Evolutionary conservation across 1,140 invertebrate genomes (phyloP).

Genomic region (Nebria ingens): DNA sequence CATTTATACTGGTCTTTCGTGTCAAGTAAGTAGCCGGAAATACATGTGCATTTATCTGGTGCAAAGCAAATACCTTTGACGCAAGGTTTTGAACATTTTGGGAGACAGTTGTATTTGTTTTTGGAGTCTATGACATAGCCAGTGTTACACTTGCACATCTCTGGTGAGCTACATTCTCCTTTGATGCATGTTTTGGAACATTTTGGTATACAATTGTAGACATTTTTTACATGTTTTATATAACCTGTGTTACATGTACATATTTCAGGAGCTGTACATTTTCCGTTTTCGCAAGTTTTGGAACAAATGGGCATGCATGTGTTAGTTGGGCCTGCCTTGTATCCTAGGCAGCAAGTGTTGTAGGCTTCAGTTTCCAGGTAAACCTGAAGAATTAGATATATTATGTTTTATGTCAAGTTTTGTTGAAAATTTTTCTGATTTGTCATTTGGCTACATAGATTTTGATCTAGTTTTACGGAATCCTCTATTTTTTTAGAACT

Average conservation of each 20-base stretch:
- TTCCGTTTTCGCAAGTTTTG: slow-evolving; percentile 33
- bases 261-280: slow-evolving; percentile 32
- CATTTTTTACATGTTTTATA: slow-evolving; percentile 21
- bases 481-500: neutral
- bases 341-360: slow-evolving; percentile 21
- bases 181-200: slow-evolving; percentile 34
- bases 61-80: slow-evolving; percentile 35
- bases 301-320: slow-evolving; percentile 25
- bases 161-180: slow-evolving; percentile 32
- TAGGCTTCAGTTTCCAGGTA: neutral
- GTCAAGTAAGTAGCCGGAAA: slow-evolving; percentile 29
- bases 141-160: slow-evolving; percentile 36
- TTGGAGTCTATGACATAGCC: slow-evolving; percentile 31
- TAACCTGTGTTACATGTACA: slow-evolving; percentile 40
- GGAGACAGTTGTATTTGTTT: slow-evolving; percentile 30
- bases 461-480: neutral
- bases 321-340: slow-evolving; percentile 14
- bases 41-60: slow-evolving; percentile 34
- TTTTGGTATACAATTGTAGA: slow-evolving; percentile 27
- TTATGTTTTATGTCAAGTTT: too few relatives aligned
- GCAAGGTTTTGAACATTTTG: slow-evolving; percentile 35
- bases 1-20: slow-evolving; percentile 17
- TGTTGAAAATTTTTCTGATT: too few relatives aligned
- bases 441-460: too few relatives aligned
- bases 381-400: neutral